These are phyloP conservation scores for Nannoperca obscura DNA, from an alignment of 2,797 vertebrate species.

Conservation along the genomic window DNA sequence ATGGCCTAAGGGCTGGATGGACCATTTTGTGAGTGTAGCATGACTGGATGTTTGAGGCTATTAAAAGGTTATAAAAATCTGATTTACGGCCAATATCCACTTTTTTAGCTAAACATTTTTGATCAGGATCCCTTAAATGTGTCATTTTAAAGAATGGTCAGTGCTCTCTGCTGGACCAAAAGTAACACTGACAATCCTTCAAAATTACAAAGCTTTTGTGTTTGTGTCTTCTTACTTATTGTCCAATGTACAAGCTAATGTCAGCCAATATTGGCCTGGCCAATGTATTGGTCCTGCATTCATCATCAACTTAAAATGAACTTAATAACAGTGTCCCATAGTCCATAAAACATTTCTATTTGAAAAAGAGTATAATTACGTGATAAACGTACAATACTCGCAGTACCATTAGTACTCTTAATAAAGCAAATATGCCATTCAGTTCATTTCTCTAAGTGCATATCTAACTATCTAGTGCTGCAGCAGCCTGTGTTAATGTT, in stretches of 20 bases:
- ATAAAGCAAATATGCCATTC: neutral
- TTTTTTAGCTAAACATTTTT: neutral
- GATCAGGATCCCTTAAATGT: neutral
- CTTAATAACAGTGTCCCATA: neutral
- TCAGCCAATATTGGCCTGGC: neutral
- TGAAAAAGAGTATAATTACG: neutral
- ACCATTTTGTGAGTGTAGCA: neutral
- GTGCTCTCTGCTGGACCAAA: slow-evolving; percentile 3
- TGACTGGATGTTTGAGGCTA: neutral
- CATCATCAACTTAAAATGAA: neutral
- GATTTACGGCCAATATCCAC: neutral
- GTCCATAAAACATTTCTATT: neutral
- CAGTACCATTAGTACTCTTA: neutral
- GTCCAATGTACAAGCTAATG: neutral
- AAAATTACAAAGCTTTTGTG: neutral
- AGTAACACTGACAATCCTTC: neutral
- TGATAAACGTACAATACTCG: neutral
- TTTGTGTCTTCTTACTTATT: neutral
- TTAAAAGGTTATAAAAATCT: neutral
- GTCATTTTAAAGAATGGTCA: neutral
- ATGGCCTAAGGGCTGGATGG: neutral
- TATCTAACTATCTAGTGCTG: neutral
- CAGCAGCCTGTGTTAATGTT: neutral
- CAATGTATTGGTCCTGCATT: neutral
- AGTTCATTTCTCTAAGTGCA: neutral